Conservation (phyloP, 2,888 invertebrate genomes). For the Lampropteryx suffumata region DNA sequence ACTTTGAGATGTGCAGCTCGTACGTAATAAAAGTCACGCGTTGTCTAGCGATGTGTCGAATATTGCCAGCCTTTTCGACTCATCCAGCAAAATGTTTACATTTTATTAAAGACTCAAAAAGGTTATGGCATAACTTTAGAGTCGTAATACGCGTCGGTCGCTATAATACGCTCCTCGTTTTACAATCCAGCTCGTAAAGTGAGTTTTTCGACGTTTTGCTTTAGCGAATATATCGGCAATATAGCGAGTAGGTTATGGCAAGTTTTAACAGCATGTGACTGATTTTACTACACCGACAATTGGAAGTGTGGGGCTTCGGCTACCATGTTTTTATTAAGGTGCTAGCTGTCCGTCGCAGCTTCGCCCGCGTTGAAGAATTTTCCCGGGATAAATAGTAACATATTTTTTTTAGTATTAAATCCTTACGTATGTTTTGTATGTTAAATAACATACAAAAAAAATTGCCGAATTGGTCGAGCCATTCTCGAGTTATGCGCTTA, state of each 20-base stretch:
- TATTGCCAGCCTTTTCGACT: too few species aligned
- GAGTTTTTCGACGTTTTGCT: constrained; percentile 44
- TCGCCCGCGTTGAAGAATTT: too few species aligned
- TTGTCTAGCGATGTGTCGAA: too few species aligned
- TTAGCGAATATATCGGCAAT: constrained; percentile 63
- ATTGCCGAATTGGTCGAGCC: too few species aligned
- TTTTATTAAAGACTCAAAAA: constrained; percentile 15
- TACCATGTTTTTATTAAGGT: constrained; percentile 18
- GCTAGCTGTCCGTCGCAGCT: too few species aligned
- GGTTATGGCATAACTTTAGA: constrained; percentile 20
- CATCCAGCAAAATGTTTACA: constrained; percentile 12
- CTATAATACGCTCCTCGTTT: constrained; percentile 61
- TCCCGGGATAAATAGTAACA: too few species aligned
- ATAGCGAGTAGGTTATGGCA: constrained; percentile 72
- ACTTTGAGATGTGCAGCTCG: too few species aligned
- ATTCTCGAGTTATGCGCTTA: too few species aligned
- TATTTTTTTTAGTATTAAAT: too few species aligned
- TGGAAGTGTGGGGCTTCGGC: constrained; percentile 33
- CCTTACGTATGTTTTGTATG: too few species aligned
- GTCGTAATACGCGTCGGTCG: constrained; percentile 19
- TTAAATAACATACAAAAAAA: too few species aligned
- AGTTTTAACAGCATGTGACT: constrained; percentile 75
- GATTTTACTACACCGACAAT: constrained; percentile 75
- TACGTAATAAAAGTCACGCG: too few species aligned
- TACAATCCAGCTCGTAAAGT: constrained; percentile 71